phyloP scores from a whole-genome alignment of 2,113 vertebrate genomes.

The Nothoprocta perdicaria region DNA sequence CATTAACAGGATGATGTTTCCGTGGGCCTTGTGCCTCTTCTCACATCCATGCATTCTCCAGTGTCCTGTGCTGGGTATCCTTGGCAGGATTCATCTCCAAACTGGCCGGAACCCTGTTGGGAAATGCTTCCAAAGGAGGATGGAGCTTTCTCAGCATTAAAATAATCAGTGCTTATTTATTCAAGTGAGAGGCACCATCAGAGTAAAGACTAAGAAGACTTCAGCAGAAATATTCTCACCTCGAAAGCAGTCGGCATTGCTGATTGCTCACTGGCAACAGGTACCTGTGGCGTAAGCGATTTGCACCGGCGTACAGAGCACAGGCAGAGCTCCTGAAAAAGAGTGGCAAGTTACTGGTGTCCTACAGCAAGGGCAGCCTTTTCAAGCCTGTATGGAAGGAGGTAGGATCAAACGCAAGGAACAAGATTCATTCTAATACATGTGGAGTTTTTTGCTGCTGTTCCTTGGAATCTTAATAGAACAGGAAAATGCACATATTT shows the following conservation, averaged over 20 bases:
- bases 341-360: not conserved
- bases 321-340: conserved; percentile 1
- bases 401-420: not conserved
- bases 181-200: conserved; percentile 13
- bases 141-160: not conserved
- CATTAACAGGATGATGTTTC: not conserved
- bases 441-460: not conserved
- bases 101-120: not conserved
- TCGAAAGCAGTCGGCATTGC: not conserved
- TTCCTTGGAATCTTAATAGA: not conserved
- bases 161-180: not conserved
- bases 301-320: not conserved
- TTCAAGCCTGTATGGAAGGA: not conserved
- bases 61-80: accelerated
- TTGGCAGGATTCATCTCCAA: not conserved
- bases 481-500: not conserved
- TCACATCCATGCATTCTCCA: accelerated
- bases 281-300: not conserved
- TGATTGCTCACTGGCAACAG: conserved; percentile 6
- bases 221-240: not conserved
- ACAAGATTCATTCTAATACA: accelerated
- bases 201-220: not conserved
- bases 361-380: not conserved
- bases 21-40: not conserved
- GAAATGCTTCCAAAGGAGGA: not conserved